phyloP scores from a whole-genome alignment of 1,140 invertebrate species.

The Penaeus japonicus region DNA sequence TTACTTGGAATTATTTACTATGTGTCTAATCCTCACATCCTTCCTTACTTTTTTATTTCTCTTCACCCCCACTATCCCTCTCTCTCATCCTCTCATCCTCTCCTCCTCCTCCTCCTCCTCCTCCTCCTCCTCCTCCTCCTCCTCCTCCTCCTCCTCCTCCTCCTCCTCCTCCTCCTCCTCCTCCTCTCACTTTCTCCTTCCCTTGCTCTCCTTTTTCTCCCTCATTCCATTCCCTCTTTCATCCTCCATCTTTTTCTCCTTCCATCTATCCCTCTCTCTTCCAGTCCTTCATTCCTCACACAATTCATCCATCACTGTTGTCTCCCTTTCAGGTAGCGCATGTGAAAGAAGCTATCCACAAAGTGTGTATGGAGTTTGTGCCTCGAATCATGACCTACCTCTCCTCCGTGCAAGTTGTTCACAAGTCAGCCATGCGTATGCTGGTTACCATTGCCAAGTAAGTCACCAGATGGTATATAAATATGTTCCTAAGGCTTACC shows the following conservation, averaged over 20 bases:
- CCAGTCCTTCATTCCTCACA: too few relatives aligned
- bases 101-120: too few relatives aligned
- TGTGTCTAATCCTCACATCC: too few relatives aligned
- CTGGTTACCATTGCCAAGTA: slow-evolving; percentile 43
- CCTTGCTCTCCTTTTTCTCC: too few relatives aligned
- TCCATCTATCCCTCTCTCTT: too few relatives aligned
- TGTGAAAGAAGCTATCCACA: slow-evolving; percentile 41
- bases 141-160: too few relatives aligned
- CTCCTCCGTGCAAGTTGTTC: slow-evolving; percentile 34
- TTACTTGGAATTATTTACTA: too few relatives aligned
- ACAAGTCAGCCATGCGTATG: slow-evolving; percentile 42
- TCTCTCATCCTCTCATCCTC: too few relatives aligned
- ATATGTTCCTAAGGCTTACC: too few relatives aligned
- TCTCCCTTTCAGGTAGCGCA: slow-evolving; percentile 16
- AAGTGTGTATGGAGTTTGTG: slow-evolving; percentile 49
- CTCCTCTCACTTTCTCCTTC: neutral
- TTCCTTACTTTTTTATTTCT: too few relatives aligned
- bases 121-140: too few relatives aligned
- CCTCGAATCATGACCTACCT: slow-evolving; percentile 46
- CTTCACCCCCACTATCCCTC: too few relatives aligned
- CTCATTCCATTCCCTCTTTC: neutral
- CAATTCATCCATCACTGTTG: neutral
- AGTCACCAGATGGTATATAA: neutral
- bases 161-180: neutral
- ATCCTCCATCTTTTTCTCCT: neutral